Evolutionary conservation across 2,797 vertebrate genomes (phyloP), one percentile per base, ranked within the genome.

Genomic region (Pelodytes ibericus): DNA sequence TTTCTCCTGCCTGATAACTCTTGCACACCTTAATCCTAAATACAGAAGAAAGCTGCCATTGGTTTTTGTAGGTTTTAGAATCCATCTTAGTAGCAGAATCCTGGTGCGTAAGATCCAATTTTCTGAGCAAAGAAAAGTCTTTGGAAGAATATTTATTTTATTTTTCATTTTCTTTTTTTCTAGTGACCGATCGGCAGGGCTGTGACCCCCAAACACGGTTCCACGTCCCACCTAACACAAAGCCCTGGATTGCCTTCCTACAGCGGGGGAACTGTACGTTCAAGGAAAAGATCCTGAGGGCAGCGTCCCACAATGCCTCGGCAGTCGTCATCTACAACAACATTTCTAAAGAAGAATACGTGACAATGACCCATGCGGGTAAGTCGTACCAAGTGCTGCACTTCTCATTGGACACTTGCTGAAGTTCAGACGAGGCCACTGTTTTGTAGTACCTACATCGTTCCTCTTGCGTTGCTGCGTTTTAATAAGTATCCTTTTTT

Each of bases 291-390:
- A 99, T 99, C 82, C 90, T 96, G 59, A 90, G 94, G 81, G 97
- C 97, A 0, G 93, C 94, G 1, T 91, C 94, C 18, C 96, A 93
- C 82, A 98, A 96, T 75, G 97, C 97, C 64, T 90, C 94, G 0
- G 97, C 96, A 0, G 96, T 99, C 60, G 94, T 99, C 80, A 96
- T 99, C 88, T 99, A 98, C 88, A 98, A 99, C 88, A 98, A 99
- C 85, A 93, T 93, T 83, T 95, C 95, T 31, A 94, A 95, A 69
- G 92, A 93, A 63, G 96, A 96, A 51, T 90, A 93, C 0, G 96
- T 99, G 83, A 96, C 94, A 0, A 99, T 99, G 97, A 96, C 95
- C 65, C 97, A 99, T 73, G 94, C 95, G 94, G 96, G 96, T 98
- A 88, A 87, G 81, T 70, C 53, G 62, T 68, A 59, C 3, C 10